A percentile compares a stretch with the other conserved stretches of the same genome.
These are phyloP conservation scores for Notodonta ziczac DNA, from an alignment of 2,888 invertebrate genomes.

Conservation along the genomic window DNA sequence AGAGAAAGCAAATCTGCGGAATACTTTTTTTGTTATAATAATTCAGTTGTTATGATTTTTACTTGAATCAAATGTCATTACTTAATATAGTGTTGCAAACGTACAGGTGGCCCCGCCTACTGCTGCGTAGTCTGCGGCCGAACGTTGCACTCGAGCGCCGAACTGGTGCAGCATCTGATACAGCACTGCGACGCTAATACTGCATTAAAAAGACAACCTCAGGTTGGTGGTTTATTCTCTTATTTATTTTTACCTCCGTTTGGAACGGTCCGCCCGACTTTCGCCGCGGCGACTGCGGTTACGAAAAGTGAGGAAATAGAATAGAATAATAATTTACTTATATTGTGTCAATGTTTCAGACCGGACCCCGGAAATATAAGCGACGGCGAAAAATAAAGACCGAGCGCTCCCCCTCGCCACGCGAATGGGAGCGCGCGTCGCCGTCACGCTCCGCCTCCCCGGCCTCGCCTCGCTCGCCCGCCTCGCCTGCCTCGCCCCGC, in stretches of 20 bases:
- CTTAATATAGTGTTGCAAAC: neutral
- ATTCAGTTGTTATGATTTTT: no score
- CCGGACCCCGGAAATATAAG: constrained; percentile 92
- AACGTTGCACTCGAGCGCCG: constrained; percentile 88
- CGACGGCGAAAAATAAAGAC: constrained; percentile 89
- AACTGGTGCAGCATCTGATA: constrained; percentile 92
- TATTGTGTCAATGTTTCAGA: constrained; percentile 69
- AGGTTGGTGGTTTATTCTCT: constrained; percentile 63
- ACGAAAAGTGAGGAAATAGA: no score
- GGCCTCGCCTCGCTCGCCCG: constrained; percentile 57
- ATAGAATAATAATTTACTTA: neutral
- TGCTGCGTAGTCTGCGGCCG: constrained; percentile 91
- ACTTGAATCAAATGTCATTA: neutral
- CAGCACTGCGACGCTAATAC: constrained; percentile 95
- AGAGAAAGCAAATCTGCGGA: no score
- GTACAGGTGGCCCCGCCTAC: constrained; percentile 85
- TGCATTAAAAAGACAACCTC: constrained; percentile 91
- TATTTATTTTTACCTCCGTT: neutral
- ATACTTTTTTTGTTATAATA: neutral
- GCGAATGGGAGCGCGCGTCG: constrained; percentile 43
- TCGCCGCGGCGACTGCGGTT: neutral
- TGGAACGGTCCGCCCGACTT: no score
- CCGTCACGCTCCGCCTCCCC: constrained; percentile 58
- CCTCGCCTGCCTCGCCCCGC: constrained; percentile 67
- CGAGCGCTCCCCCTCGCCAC: constrained; percentile 45